Conservation (phyloP, 2,888 invertebrate genomes). For the Scaptomyza cyrtandrae region DNA sequence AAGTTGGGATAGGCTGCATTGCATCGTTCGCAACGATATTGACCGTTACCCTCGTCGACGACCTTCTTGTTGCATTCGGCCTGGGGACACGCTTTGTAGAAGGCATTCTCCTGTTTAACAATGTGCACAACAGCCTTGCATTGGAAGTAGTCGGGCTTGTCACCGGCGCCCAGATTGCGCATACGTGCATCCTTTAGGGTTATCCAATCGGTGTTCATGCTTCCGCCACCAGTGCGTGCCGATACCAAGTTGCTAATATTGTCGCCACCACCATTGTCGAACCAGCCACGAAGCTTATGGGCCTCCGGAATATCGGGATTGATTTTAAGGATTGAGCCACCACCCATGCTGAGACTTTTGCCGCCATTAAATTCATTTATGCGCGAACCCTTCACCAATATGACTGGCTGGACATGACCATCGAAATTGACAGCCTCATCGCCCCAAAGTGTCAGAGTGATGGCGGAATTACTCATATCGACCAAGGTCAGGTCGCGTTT, state of each 20-base stretch:
- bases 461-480: constrained; percentile 92
- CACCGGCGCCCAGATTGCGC: constrained; percentile 89
- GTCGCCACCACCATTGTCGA: constrained; percentile 90
- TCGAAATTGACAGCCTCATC: constrained; percentile 94
- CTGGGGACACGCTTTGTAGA: constrained; percentile 96
- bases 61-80: constrained; percentile 98
- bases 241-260: constrained; percentile 88
- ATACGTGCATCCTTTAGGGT: constrained; percentile 90
- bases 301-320: constrained; percentile 96
- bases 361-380: constrained; percentile 95
- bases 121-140: constrained; percentile 91
- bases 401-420: constrained; percentile 90
- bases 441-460: constrained; percentile 96
- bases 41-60: constrained; percentile 93
- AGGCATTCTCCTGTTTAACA: constrained; percentile 91
- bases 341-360: constrained; percentile 88
- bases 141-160: constrained; percentile 93
- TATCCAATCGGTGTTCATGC: constrained; percentile 88
- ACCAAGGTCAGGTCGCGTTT: constrained; percentile 95
- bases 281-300: constrained; percentile 96
- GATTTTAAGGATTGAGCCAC: constrained; percentile 88
- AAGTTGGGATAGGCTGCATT: constrained; percentile 92
- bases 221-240: constrained; percentile 85
- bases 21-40: constrained; percentile 98
- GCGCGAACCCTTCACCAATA: constrained; percentile 93